These are phyloP conservation scores for Branchinecta lynchi DNA, from an alignment of 1,140 invertebrate species.

Conservation along the genomic window DNA sequence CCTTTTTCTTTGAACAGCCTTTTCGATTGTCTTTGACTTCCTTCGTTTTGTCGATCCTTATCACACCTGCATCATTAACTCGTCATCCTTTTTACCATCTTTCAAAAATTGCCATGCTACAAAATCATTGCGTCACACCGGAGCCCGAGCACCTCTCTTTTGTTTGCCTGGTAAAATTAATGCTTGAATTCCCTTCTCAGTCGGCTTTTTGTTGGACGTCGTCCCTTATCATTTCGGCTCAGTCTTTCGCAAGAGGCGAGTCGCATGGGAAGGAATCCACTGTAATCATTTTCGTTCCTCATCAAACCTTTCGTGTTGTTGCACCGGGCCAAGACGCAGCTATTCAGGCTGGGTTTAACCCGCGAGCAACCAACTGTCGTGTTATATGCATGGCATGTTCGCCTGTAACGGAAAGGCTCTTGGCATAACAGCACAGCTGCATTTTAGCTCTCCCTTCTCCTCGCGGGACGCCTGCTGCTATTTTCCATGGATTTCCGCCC, in stretches of 20 bases:
- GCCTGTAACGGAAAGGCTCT: slow-evolving; percentile 7
- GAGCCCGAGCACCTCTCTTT: background rate
- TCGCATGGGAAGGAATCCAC: no score
- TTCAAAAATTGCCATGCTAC: no score
- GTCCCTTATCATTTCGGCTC: slow-evolving; percentile 8
- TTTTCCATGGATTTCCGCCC: slow-evolving; percentile 11
- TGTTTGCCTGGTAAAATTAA: slow-evolving; percentile 4
- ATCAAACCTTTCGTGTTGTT: background rate
- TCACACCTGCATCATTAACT: no score
- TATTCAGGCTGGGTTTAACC: slow-evolving; percentile 11
- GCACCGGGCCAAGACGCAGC: background rate
- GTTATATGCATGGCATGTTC: background rate
- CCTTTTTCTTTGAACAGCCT: no score
- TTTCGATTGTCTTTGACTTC: no score
- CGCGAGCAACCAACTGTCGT: slow-evolving; percentile 7
- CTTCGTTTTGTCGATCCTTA: no score
- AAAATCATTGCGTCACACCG: background rate
- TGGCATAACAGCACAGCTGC: slow-evolving; percentile 6
- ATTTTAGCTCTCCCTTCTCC: slow-evolving; percentile 8
- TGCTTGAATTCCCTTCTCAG: background rate
- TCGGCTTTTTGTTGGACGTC: background rate
- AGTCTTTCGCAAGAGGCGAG: background rate
- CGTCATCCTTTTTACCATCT: no score
- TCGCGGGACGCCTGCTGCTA: slow-evolving; percentile 8
- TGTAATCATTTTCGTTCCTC: no score